Conservation (phyloP, 1,140 invertebrate species). For the Drosophila sucinea region DNA sequence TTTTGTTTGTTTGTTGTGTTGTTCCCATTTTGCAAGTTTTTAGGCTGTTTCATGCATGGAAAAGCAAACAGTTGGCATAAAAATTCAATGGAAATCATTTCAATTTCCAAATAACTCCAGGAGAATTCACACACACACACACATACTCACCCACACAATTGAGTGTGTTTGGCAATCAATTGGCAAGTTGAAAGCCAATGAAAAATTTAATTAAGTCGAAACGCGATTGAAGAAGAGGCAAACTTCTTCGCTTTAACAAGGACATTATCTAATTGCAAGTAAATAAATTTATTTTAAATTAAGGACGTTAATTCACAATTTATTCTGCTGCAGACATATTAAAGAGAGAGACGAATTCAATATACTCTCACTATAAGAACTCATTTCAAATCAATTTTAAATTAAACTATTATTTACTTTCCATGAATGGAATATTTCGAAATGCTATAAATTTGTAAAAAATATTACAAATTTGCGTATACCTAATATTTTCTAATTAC, state of each 20-base stretch:
- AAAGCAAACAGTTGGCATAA: conserved; percentile 62
- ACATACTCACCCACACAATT: neutral
- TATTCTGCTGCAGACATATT: too few species aligned
- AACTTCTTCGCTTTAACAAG: conserved; percentile 17
- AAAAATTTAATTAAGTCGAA: conserved; percentile 57
- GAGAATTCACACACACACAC: conserved; percentile 51
- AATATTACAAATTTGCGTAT: too few species aligned
- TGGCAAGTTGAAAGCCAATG: conserved; percentile 40
- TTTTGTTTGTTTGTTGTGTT: neutral
- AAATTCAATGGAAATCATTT: conserved; percentile 73
- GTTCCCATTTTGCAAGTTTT: conserved; percentile 52
- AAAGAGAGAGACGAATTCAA: too few species aligned
- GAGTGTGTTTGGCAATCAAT: conserved; percentile 42
- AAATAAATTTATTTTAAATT: too few species aligned
- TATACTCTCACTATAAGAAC: too few species aligned
- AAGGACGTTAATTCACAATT: too few species aligned
- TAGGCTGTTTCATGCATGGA: conserved; percentile 72
- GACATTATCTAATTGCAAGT: neutral
- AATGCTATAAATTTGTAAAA: too few species aligned
- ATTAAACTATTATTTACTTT: too few species aligned
- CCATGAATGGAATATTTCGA: too few species aligned
- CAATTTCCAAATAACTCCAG: conserved; percentile 50
- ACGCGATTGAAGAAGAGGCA: conserved; percentile 9
- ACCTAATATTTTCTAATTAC: neutral
- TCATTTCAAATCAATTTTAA: too few species aligned